Evolutionary conservation across 53 echinoderm and acorn worm species (phyloP), one percentile per base, ranked within the genome.

Genomic region (Hippasteria phrygiana): DNA sequence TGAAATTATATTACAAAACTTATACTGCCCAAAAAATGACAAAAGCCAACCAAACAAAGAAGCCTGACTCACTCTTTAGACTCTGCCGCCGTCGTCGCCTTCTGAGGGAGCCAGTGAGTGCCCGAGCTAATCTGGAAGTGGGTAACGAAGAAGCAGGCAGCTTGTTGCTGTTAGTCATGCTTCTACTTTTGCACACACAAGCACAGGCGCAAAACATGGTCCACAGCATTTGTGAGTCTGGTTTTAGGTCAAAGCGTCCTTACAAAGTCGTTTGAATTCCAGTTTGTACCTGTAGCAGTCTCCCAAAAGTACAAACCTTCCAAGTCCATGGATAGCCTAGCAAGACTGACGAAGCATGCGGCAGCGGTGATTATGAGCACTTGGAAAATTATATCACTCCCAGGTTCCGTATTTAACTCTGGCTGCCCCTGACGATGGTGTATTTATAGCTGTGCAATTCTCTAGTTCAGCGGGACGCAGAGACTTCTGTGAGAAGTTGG

Each of bases 161-260:
- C 50, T 13, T 75, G 50, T n/a, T n/a, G n/a, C n/a, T n/a, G n/a
- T 85, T 71, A 36, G 85, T 48, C 71, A 85, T 70, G 34, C 48
- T 71, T 70, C 50, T 69, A 71, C 85, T 71, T 85, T 85, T 85
- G 85, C 85, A 85, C 43, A 43, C 85, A 85, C 85, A 85, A 50
- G 85, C 71, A 70, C 85, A 85, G 85, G 85, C 85, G 20, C 85
- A 85, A 71, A 85, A 85, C 85, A 85, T 85, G 69, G 85, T 85
- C 85, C 85, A 85, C 45, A 85, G 47, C 85, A 85, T 85, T 51
- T 85, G 85, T 70, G 66, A 45, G 45, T 43, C 66, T 43, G 42
- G 59, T 59, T 51, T 24, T 59, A 59, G 59, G n/a, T 59, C 59
- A 24, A 24, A 59, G 20, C 59, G n/a, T 26, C 59, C 26, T 59